These are phyloP conservation scores for Telmatherina bonti DNA, from an alignment of 2,797 vertebrate genomes.

Conservation along the genomic window DNA sequence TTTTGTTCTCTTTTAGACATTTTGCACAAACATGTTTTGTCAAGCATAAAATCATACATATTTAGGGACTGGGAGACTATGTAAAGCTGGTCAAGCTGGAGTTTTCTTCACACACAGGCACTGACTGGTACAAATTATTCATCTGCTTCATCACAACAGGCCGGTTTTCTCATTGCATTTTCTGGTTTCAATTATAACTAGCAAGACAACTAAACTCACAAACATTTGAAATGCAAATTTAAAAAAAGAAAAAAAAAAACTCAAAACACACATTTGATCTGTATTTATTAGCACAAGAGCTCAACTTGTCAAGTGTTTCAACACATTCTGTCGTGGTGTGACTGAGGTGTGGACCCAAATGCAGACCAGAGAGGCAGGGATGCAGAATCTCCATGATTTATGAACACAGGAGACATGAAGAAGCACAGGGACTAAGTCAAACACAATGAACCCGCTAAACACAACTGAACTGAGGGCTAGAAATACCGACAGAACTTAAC, in stretches of 20 bases:
- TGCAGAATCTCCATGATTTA: no score
- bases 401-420: no score
- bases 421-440: no score
- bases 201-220: slow-evolving; percentile 6
- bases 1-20: neutral
- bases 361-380: no score
- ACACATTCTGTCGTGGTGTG: no score
- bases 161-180: neutral
- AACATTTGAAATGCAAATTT: slow-evolving; percentile 6
- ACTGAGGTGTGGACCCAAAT: no score
- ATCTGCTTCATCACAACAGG: neutral
- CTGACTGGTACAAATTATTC: neutral
- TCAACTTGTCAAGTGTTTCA: neutral
- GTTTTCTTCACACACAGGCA: neutral
- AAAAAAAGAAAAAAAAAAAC: no score
- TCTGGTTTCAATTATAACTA: neutral
- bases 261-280: slow-evolving; percentile 5
- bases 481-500: no score
- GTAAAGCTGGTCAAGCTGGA: neutral
- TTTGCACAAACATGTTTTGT: neutral
- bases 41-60: no score
- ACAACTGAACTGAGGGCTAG: no score
- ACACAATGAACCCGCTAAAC: no score
- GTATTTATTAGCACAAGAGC: neutral
- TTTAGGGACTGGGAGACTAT: neutral